phyloP scores from a whole-genome alignment of 2,797 vertebrate species.

The Pipistrellus pipistrellus region DNA sequence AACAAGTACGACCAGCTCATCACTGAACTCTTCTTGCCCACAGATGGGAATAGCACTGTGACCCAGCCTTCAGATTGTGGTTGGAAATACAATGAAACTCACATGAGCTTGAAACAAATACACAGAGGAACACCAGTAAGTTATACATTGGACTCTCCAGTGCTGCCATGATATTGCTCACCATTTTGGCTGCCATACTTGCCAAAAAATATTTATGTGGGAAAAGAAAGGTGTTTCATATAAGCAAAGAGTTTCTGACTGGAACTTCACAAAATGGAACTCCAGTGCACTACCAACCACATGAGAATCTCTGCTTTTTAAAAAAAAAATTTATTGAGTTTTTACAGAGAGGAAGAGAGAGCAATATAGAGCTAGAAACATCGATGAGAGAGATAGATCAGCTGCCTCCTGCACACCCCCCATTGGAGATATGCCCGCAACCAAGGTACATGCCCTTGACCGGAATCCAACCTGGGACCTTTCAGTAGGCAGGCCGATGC shows the following conservation, averaged over 20 bases:
- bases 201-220: neutral
- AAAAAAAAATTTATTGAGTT: no score
- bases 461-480: no score
- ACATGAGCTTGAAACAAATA: neutral
- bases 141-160: neutral
- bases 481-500: no score
- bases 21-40: no score
- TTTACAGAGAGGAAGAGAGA: no score
- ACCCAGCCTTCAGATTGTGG: constrained; percentile 9
- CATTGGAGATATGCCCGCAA: no score
- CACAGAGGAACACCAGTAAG: rapidly evolving
- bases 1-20: no score
- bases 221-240: neutral
- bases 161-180: neutral
- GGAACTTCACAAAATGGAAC: neutral
- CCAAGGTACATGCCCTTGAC: no score
- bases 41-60: constrained; percentile 64
- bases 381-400: no score
- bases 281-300: neutral
- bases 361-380: no score
- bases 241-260: neutral
- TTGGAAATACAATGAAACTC: constrained; percentile 43
- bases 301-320: neutral
- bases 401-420: no score
- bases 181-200: neutral